Percentiles rank a stretch among this genome's conserved stretches.
phyloP scores from a whole-genome alignment of 2,113 vertebrate genomes.

The Rhadina sibilatrix region DNA sequence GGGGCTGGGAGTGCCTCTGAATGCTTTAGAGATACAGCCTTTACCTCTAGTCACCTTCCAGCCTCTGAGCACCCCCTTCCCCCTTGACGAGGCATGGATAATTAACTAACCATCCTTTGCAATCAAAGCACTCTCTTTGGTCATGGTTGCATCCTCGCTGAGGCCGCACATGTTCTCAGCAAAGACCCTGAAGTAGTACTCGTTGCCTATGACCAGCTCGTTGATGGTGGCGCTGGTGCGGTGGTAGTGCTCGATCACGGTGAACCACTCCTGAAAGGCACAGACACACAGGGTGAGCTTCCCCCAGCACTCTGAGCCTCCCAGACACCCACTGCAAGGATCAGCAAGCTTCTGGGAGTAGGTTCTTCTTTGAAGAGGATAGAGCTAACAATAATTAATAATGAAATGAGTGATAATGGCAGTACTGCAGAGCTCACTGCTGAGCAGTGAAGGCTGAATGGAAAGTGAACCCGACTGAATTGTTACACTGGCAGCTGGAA shows the following conservation, averaged over 20 bases:
- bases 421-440: not conserved
- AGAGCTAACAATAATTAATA: not conserved
- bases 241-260: slow-evolving; percentile 92
- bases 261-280: slow-evolving; percentile 81
- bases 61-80: not conserved
- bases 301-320: accelerated
- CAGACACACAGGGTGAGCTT: not conserved
- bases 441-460: not conserved
- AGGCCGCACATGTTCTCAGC: slow-evolving; percentile 96
- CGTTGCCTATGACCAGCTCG: slow-evolving; percentile 93
- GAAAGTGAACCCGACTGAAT: not conserved
- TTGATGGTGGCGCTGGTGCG: slow-evolving; percentile 89
- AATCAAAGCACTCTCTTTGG: slow-evolving; percentile 91
- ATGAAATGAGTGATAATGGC: not conserved
- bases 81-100: not conserved
- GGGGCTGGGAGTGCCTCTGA: not conserved
- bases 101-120: slow-evolving; percentile 87
- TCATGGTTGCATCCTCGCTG: slow-evolving; percentile 89
- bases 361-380: not conserved
- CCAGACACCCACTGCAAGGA: not conserved
- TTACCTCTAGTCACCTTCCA: not conserved
- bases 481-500: not conserved
- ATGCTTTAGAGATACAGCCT: accelerated
- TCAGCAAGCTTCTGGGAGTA: not conserved
- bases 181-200: slow-evolving; percentile 94